Evolutionary conservation across 2,113 vertebrate species (phyloP).

Genomic region (Furnarius figulus): DNA sequence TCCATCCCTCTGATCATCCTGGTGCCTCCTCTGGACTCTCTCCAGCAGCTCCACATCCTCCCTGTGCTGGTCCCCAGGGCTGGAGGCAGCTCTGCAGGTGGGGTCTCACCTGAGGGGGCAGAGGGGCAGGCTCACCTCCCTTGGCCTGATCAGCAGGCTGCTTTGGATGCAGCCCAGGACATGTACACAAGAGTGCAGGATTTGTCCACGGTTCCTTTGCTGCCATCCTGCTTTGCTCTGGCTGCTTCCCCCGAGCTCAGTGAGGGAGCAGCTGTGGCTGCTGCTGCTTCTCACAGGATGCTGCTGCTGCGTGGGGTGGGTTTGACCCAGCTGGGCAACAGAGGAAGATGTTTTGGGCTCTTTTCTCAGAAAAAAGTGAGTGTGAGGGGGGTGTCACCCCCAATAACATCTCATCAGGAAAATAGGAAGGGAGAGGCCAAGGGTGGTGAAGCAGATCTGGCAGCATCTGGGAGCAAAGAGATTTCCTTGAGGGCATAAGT

Average conservation of each 20-base stretch:
- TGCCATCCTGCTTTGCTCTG: neutral
- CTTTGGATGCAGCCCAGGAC: neutral
- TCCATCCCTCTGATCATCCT: neutral
- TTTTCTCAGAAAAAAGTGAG: neutral
- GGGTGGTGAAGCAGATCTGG: neutral
- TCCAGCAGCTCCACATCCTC: neutral
- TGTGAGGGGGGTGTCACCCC: neutral
- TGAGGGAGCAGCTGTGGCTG: neutral
- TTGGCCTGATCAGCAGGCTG: too few relatives aligned
- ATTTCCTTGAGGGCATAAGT: neutral
- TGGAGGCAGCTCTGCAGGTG: neutral
- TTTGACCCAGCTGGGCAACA: neutral
- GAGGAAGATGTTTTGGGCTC: neutral
- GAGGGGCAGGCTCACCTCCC: neutral
- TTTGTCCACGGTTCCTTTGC: neutral
- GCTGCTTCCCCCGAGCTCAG: neutral
- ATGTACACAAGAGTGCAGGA: neutral
- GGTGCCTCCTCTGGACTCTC: fast-evolving
- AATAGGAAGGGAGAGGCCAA: neutral
- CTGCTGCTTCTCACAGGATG: neutral
- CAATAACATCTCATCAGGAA: neutral
- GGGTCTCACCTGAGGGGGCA: neutral
- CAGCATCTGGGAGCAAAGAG: neutral
- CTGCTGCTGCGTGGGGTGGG: neutral
- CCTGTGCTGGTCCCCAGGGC: neutral